Evolutionary conservation across 1,140 invertebrate species (phyloP).

Genomic region (Macrobrachium rosenbergii): DNA sequence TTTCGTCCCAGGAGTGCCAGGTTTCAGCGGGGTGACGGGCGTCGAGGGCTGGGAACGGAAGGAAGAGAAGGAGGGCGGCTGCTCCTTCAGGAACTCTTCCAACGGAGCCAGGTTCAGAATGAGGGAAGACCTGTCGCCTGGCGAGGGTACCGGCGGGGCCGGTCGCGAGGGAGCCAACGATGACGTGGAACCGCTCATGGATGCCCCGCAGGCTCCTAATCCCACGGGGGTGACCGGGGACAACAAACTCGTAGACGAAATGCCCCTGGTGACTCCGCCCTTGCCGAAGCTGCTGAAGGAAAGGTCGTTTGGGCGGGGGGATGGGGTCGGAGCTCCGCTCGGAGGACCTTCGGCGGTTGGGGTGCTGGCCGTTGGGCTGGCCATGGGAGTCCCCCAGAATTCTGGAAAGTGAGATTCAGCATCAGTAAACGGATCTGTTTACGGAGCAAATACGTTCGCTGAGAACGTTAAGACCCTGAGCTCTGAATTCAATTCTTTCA

Average conservation of each 20-base stretch:
- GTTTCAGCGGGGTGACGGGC: conserved; percentile 66
- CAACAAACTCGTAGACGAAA: conserved; percentile 52
- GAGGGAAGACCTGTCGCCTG: conserved; percentile 68
- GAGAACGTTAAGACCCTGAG: too few relatives aligned
- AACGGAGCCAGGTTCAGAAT: conserved; percentile 83
- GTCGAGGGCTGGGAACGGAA: conserved; percentile 66
- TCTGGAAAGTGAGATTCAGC: conserved; percentile 72
- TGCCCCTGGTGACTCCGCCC: conserved; percentile 41
- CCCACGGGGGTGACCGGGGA: conserved; percentile 35
- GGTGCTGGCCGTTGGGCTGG: conserved; percentile 74
- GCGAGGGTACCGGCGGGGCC: conserved; percentile 45
- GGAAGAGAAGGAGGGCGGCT: conserved; percentile 53
- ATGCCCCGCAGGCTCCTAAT: conserved; percentile 14
- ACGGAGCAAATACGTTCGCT: too few relatives aligned
- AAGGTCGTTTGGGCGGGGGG: conserved; percentile 74
- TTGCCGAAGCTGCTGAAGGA: conserved; percentile 65
- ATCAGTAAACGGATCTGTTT: background rate
- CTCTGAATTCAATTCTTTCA: too few relatives aligned
- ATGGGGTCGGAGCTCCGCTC: conserved; percentile 70
- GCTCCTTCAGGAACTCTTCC: conserved; percentile 69
- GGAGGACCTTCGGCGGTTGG: conserved; percentile 24
- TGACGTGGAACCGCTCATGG: conserved; percentile 45
- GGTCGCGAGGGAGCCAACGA: conserved; percentile 44
- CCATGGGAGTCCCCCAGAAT: conserved; percentile 91
- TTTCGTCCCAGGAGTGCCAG: conserved; percentile 69